Base-by-base conservation (phyloP, 1,140 invertebrate species). In the Euura saliciscinereae region DNA sequence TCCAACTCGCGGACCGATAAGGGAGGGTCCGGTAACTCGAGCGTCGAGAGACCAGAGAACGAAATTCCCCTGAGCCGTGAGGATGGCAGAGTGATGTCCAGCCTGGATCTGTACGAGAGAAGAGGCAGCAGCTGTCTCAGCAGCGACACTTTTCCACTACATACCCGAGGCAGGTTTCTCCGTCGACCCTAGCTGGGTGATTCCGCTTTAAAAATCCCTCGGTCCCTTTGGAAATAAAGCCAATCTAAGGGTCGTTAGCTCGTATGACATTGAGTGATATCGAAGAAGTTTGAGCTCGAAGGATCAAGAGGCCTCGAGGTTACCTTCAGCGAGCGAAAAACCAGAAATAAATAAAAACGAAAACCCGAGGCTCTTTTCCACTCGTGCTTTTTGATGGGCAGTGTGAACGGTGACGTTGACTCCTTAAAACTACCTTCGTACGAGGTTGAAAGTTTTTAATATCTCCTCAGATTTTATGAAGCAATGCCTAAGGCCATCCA, bases 61-160 rank as follows among this genome's bases (percentile, higher is more conserved):
- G 46, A n/a, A 51, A 51, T 51, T 51, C 46, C 46, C 46, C n/a
- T 7, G 46, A 51, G 46, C 46, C 46, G 46, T 51, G 7, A n/a
- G 46, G 11, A 68, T 7, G 68, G 59, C 51, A 66, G 43, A n/a
- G 43, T n/a, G 68, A 75, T 72, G 67, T 51, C 65, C 43, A 69
- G 66, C 70, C 71, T 28, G 73, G 70, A 59, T 13, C 66, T 64
- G 13, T 70, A 66, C 70, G 44, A 77, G 70, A 68, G 71, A 28
- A 76, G 72, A 71, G 77, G 78, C 78, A 81, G 83, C 80, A 84
- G 83, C 81, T 86, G 83, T 77, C 80, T 75, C 82, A 78, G 75
- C 80, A 80, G 73, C 81, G 46, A 51, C 46, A 51, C 46, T 51
- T n/a, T 51, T 51, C 46, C 70, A 59, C 45, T 42, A 67, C 64